Evolutionary conservation across 2,888 invertebrate species (phyloP).

Genomic region (Cartodere bifasciata): DNA sequence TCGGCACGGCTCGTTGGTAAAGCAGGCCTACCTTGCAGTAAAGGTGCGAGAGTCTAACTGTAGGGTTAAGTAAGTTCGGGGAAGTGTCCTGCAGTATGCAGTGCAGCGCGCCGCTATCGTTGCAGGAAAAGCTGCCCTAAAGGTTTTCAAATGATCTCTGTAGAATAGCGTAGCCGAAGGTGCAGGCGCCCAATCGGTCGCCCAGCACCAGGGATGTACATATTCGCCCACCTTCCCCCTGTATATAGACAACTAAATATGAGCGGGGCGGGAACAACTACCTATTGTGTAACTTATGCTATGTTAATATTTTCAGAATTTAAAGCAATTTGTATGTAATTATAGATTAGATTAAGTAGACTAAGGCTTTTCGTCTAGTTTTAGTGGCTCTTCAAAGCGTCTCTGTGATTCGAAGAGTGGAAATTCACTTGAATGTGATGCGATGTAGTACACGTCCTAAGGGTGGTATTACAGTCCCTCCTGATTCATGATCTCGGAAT

Average conservation of each 20-base stretch:
- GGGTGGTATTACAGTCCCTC: slow-evolving; percentile 26
- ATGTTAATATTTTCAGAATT: slow-evolving; percentile 34
- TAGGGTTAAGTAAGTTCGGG: slow-evolving; percentile 13
- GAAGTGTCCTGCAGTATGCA: slow-evolving; percentile 15
- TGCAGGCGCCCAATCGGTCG: slow-evolving; percentile 29
- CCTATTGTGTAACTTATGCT: no score
- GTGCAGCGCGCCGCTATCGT: slow-evolving; percentile 17
- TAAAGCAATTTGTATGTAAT: slow-evolving; percentile 33
- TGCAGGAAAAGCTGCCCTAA: slow-evolving; percentile 23
- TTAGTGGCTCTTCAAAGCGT: slow-evolving; percentile 37
- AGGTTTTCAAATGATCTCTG: slow-evolving; percentile 38
- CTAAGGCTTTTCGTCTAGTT: slow-evolving; percentile 15
- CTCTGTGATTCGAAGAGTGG: slow-evolving; percentile 32
- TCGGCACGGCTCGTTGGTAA: no score
- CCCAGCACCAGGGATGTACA: no score
- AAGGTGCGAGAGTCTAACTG: slow-evolving; percentile 30
- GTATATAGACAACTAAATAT: no score
- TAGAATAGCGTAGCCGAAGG: slow-evolving; percentile 33
- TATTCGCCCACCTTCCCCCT: no score
- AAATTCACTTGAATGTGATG: slow-evolving; percentile 12
- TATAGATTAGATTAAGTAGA: slow-evolving; percentile 23
- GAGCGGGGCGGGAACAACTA: no score
- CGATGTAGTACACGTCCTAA: slow-evolving; percentile 12
- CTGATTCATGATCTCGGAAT: slow-evolving; percentile 32
- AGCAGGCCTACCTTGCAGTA: slow-evolving; percentile 12